phyloP scores from a whole-genome alignment of 2,797 vertebrate species.

The Siniperca obscura region DNA sequence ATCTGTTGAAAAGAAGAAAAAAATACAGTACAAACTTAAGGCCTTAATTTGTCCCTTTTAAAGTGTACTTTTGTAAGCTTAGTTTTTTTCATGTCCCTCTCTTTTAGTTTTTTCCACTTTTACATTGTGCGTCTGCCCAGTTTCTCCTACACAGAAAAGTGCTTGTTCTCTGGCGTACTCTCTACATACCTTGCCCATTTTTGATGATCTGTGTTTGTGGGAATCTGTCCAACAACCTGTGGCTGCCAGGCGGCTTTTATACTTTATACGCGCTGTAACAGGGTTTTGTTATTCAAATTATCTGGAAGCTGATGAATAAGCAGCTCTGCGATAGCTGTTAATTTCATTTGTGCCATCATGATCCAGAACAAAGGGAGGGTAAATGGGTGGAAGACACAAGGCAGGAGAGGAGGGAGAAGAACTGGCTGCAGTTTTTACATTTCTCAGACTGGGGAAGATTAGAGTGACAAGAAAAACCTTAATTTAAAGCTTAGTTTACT shows the following conservation, averaged over 20 bases:
- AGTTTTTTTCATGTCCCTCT: neutral
- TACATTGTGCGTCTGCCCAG: neutral
- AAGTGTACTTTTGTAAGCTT: neutral
- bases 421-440: slow-evolving; percentile 18
- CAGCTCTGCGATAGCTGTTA: slow-evolving; percentile 79
- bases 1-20: slow-evolving; percentile 67
- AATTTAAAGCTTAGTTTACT: slow-evolving; percentile 9
- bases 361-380: slow-evolving; percentile 62
- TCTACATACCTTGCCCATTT: slow-evolving; percentile 82
- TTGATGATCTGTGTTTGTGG: slow-evolving; percentile 75
- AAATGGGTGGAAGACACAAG: slow-evolving; percentile 55
- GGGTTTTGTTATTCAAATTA: slow-evolving; percentile 84
- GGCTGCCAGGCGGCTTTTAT: slow-evolving; percentile 80
- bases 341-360: slow-evolving; percentile 77
- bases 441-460: slow-evolving; percentile 22
- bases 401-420: slow-evolving; percentile 18
- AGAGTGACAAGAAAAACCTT: neutral
- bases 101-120: neutral
- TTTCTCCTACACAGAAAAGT: neutral
- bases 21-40: neutral
- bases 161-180: slow-evolving; percentile 20
- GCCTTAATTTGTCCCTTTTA: neutral
- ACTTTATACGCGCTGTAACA: slow-evolving; percentile 68
- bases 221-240: slow-evolving; percentile 79
- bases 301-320: slow-evolving; percentile 83